Percentiles rank a stretch among this genome's conserved stretches.
phyloP scores from a whole-genome alignment of 2,797 vertebrate genomes.

The Vireo griseus region DNA sequence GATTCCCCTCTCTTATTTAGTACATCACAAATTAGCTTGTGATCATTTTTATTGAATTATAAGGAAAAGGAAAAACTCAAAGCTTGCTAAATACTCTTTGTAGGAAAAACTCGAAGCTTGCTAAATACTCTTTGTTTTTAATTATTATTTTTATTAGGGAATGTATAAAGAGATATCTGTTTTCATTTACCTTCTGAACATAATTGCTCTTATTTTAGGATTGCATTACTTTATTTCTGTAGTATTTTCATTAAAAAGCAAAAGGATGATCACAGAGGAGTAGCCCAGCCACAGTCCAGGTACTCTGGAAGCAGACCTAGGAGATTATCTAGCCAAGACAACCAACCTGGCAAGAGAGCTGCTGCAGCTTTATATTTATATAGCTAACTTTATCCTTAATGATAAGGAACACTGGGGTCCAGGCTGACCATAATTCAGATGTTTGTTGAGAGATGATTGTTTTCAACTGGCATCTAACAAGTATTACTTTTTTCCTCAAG shows the following conservation, averaged over 20 bases:
- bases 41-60: neutral
- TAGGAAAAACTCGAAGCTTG: neutral
- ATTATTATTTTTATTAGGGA: neutral
- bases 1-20: neutral
- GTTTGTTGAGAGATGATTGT: neutral
- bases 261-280: accelerated
- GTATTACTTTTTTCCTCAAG: neutral
- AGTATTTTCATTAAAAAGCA: neutral
- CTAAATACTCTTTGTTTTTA: neutral
- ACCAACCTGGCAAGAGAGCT: neutral
- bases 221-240: neutral
- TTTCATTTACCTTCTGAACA: neutral
- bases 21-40: neutral
- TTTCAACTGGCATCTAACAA: neutral
- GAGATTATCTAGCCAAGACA: neutral
- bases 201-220: neutral
- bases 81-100: neutral
- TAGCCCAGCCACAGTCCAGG: neutral
- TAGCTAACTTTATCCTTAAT: neutral
- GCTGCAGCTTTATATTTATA: neutral
- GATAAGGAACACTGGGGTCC: neutral
- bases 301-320: neutral
- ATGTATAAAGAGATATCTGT: neutral
- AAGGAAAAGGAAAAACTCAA: neutral
- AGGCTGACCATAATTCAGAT: neutral